Base-by-base conservation (phyloP, 2,888 invertebrate genomes). In the Sacculina carcini region DNA sequence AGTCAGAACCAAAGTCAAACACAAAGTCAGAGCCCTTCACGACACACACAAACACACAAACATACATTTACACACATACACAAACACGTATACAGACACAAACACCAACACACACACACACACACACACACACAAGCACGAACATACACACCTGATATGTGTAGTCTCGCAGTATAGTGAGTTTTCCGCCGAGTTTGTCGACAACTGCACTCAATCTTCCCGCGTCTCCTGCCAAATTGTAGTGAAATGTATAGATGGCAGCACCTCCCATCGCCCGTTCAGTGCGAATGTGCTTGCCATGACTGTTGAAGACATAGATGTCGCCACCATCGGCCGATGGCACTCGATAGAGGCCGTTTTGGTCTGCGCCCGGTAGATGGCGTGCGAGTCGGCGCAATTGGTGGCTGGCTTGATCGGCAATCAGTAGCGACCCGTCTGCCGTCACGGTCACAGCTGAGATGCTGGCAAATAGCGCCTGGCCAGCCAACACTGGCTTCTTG, bases 281-380 rank as follows among this genome's bases (percentile, higher is more conserved):
- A 0, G 92, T 94, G 52, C 83, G 79, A 3, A 87, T 76, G 62
- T 96, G 96, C 63, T 92, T 92, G 0, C 96, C 96, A 62, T 89
- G 87, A 58, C 86, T 71, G 61, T 89, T 89, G 68, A 89, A 89
- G 24, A 87, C 77, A 61, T 87, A 89, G 54, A 86, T 79, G 65
- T 94, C 94, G 65, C 92, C 90, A 3, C 87, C 85, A 60, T 90
- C 89, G 0, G 92, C 85, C 1, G 89, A 86, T 61, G 84, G 85
- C 52, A 98, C 87, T 64, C 90, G 86, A 63, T 92, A 96, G 62
- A 86, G 84, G 42, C 85, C 70, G 0, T 79, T 74, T 46, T 55
- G 53, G 29, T 55, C 55, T 7, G 55, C 50, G 26, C 53, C 50
- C 9, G 59, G 58, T 31, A 60, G 54, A 58, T 60, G 84, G 82